Conservation (phyloP, 2,888 invertebrate species). For the Drosophila sordidapex region DNA sequence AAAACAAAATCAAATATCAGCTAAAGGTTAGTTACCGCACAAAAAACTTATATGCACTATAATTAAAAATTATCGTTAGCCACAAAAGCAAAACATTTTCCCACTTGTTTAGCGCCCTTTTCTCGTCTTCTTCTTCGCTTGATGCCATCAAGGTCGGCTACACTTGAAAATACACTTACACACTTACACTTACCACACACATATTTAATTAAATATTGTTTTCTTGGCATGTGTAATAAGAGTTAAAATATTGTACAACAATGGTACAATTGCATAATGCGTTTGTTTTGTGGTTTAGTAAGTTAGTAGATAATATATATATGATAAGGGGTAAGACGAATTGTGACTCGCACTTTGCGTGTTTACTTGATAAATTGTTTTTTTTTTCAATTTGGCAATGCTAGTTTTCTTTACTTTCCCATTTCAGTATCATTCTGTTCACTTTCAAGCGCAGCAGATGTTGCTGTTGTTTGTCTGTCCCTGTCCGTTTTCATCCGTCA, state of each 20-base stretch:
- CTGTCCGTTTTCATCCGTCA: conserved; percentile 16
- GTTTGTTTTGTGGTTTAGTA: conserved; percentile 26
- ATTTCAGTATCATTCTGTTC: conserved; percentile 61
- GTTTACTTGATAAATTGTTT: conserved; percentile 1
- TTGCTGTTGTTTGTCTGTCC: conserved; percentile 32
- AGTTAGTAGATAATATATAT: background rate
- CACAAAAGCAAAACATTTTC: background rate
- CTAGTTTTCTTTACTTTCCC: background rate
- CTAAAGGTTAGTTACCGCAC: conserved; percentile 66
- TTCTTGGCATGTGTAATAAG: conserved; percentile 30
- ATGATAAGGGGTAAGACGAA: conserved; percentile 5
- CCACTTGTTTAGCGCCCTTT: conserved; percentile 15
- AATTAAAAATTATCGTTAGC: conserved; percentile 10
- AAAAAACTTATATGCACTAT: conserved; percentile 7
- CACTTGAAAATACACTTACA: background rate
- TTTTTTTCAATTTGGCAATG: background rate
- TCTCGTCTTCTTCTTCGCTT: conserved; percentile 4
- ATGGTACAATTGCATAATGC: conserved; percentile 56
- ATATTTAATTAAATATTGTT: conserved; percentile 53
- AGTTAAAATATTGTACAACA: conserved; percentile 35
- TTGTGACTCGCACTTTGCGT: background rate
- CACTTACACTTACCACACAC: background rate
- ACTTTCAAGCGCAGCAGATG: conserved; percentile 67
- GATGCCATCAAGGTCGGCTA: conserved; percentile 34
- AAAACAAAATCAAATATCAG: conserved; percentile 10